A percentile compares a stretch with the other conserved stretches of the same genome.
Conservation (phyloP, 2,113 vertebrate genomes). For the Lycaon pictus region DNA sequence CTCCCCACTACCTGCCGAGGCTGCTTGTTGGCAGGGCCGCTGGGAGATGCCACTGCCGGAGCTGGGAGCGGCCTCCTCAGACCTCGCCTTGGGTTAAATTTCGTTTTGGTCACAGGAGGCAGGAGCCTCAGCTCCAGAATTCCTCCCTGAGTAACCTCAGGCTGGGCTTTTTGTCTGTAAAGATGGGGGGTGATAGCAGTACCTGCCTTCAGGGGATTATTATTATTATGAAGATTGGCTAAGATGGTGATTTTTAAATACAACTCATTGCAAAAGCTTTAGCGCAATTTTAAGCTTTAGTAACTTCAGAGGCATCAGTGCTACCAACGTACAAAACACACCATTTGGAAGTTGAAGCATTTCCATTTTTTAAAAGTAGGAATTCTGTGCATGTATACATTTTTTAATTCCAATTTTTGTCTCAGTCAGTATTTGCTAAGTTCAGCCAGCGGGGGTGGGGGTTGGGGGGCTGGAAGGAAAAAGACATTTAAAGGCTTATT, state of each 20-base stretch:
- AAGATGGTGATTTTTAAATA: not conserved
- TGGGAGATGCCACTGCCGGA: rapidly evolving
- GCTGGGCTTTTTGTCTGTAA: not conserved
- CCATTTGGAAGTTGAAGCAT: not conserved
- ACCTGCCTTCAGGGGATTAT: not conserved
- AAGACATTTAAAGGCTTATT: conserved; percentile 38
- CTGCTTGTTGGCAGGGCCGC: not conserved
- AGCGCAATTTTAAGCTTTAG: not conserved
- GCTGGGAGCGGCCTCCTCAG: not conserved
- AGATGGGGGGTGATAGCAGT: not conserved
- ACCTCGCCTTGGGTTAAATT: not conserved
- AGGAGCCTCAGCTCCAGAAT: not conserved
- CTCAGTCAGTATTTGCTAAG: conserved; percentile 55
- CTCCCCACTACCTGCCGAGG: not conserved
- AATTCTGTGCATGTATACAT: conserved; percentile 48
- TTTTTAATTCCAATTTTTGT: conserved; percentile 71
- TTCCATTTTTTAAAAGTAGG: not conserved
- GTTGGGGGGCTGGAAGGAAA: not conserved
- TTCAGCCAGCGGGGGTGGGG: not conserved
- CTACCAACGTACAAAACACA: not conserved
- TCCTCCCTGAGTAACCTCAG: not conserved
- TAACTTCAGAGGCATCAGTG: conserved; percentile 28
- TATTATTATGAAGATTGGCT: too few species aligned
- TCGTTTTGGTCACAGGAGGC: not conserved
- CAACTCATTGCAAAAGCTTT: not conserved